Base-by-base conservation (phyloP, 2,888 invertebrate species). In the Macaria liturata region DNA sequence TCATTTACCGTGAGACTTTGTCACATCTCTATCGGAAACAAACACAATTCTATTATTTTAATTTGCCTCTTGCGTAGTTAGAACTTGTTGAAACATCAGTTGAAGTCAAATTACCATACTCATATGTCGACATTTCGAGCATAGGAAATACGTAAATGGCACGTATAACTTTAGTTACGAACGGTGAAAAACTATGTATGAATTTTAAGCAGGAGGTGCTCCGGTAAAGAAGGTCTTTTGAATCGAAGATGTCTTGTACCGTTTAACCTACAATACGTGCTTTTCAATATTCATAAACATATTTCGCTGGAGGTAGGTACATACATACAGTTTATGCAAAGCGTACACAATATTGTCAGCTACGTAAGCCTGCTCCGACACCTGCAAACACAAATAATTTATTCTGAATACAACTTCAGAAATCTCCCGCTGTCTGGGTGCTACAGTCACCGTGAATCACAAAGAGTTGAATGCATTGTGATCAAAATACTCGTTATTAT, bases 381-480 rank as follows among this genome's bases (percentile, higher is more conserved):
- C 68, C 63, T 69, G 72, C 64, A 61, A 73, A 69, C 65, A 70
- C 71, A 65, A 67, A 67, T 76, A 71, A 78, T 75, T 71, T 75
- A 72, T 70, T 71, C 67, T 67, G 71, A 70, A 70, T 74, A 72
- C 62, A 67, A 67, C 69, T 69, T 69, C 56, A 65, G 69, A 71
- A 68, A 68, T 68, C 57, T 62, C 61, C 62, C 65, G 64, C 67
- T 55, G 68, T 65, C 63, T 67, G 57, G 49, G 57, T 60, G 59
- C 5, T 37, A 66, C 60, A 59, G 55, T 61, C 58, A 66, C 66
- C 65, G 68, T 74, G 69, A 72, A 73, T 73, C 71, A 68, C 55
- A 57, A 56, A 65, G 60, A 66, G 61, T 64, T 61, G 54, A 62
- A 53, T 57, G 52, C 56, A 60, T 66, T 54, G 62, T 54, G 57